Percentiles rank a stretch among this genome's conserved stretches.
These are phyloP conservation scores for Chromis chromis DNA, from an alignment of 2,797 vertebrate genomes.

Conservation along the genomic window DNA sequence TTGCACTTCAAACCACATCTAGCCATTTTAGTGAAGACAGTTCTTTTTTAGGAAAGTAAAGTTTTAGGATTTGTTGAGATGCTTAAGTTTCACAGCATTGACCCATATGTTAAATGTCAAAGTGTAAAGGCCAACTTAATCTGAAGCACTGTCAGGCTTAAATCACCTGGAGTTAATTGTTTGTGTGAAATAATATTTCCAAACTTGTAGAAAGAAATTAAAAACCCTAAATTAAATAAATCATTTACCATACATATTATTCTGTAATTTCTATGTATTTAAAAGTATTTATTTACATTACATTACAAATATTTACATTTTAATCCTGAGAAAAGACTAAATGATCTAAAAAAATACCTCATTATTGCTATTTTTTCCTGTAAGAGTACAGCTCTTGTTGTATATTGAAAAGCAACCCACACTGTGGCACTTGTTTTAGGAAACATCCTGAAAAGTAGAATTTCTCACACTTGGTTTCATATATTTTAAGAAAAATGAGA, in stretches of 20 bases:
- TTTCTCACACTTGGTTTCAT: conserved; percentile 6
- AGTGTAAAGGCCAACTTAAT: background rate
- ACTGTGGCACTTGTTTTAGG: conserved; percentile 7
- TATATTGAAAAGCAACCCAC: background rate
- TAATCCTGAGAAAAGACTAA: background rate
- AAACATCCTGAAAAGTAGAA: conserved; percentile 16
- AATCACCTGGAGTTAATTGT: background rate
- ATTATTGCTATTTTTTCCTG: background rate
- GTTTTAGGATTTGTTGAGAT: background rate
- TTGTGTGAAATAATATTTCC: background rate
- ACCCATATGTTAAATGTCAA: background rate
- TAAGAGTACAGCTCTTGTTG: background rate
- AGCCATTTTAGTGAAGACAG: background rate
- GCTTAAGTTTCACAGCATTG: background rate
- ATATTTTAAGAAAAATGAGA: conserved; percentile 3
- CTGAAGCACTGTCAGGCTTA: background rate
- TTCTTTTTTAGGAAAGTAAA: background rate
- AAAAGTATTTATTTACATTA: background rate
- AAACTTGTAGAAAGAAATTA: background rate
- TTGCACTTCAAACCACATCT: conserved; percentile 7
- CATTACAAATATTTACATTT: background rate
- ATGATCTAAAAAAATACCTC: background rate
- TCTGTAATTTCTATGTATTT: background rate
- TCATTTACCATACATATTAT: too few species aligned
- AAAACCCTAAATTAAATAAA: background rate